Conservation (phyloP, 64 coral and sea anemone genomes). For the Acropora tenuis region DNA sequence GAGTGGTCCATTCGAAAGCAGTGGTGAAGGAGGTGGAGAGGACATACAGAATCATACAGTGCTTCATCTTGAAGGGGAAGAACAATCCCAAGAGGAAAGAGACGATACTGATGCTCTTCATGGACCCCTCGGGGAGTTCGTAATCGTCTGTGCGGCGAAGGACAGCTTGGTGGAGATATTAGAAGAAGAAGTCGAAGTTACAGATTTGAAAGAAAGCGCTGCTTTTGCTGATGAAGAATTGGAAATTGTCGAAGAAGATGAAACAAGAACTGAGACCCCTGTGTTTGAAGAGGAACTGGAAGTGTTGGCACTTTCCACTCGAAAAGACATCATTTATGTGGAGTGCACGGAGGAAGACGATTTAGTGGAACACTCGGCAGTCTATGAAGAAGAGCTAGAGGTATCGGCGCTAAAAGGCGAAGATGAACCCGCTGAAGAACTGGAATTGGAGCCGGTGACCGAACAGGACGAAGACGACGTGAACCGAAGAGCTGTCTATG, state of each 20-base stretch:
- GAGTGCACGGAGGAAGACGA: conserved; percentile 34
- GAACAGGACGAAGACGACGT: not conserved
- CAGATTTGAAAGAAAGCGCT: not conserved
- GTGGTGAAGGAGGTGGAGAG: not conserved
- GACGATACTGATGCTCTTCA: conserved; percentile 37
- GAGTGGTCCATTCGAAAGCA: not conserved
- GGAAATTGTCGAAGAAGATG: not conserved
- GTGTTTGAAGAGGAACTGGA: conserved; percentile 72
- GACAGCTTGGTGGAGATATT: not conserved
- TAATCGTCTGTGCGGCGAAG: not conserved
- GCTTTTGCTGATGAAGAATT: not conserved
- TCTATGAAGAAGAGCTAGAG: conserved; percentile 74
- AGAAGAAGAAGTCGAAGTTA: conserved; percentile 73
- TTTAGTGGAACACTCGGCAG: conserved; percentile 1
- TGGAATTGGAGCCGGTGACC: not conserved
- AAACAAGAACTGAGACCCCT: conserved; percentile 17
- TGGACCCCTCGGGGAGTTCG: not conserved
- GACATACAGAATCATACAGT: conserved; percentile 19
- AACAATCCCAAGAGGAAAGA: conserved; percentile 49
- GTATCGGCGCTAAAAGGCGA: not conserved
- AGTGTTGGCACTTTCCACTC: conserved; percentile 21
- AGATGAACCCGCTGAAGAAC: conserved; percentile 8
- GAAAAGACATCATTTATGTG: conserved; percentile 40
- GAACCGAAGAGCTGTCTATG: conserved; percentile 18
- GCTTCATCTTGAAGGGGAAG: conserved; percentile 1